Base-by-base conservation (phyloP, 2,113 vertebrate species). In the Nothoprocta perdicaria region DNA sequence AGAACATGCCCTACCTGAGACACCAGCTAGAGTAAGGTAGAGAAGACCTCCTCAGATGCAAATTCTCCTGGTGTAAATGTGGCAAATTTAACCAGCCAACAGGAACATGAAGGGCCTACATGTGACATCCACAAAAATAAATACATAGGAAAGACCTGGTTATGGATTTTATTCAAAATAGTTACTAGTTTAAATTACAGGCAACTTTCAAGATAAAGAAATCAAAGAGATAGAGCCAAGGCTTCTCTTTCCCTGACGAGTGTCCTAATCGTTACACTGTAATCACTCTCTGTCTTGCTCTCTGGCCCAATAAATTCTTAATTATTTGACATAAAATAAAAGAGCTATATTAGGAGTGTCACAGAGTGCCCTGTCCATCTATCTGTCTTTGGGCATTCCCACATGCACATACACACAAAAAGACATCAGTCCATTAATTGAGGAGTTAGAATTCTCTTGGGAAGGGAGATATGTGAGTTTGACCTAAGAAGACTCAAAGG, bases 311-410 rank as follows among this genome's bases (percentile, higher is more conserved):
- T 22, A 24, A 94, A 55, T 52, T 12, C 41, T 77, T 83, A 88
- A 89, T 91, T 85, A 71, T 80, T 91, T 89, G 66, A 92, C 41
- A 43, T n/a, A 71, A 83, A 89, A 60, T 53, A 83, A 60, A 89
- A 24, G 40, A 73, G 10, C 9, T 65, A 89, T 19, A 19, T 78
- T 65, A 29, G 48, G 27, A 92, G 61, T 43, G 74, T 29, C 21
- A 57, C 14, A 33, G 71, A 69, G 26, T 73, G 9, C 57, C 84
- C 61, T 63, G 73, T 50, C 68, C 22, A 3, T 71, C 26, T 50
- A 83, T 88, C 38, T 27, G 4, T 93, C 57, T 86, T 75, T 67
- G 52, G 14, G 8, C 71, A n/a, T 61, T 79, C 2, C 1, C 0
- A 0, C 71, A 74, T n/a, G 19, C 43, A 38, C 27, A 12, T 83